Percentiles rank a stretch among this genome's conserved stretches.
phyloP scores from a whole-genome alignment of 2,113 vertebrate species.

The Drymodes brunneopygia region DNA sequence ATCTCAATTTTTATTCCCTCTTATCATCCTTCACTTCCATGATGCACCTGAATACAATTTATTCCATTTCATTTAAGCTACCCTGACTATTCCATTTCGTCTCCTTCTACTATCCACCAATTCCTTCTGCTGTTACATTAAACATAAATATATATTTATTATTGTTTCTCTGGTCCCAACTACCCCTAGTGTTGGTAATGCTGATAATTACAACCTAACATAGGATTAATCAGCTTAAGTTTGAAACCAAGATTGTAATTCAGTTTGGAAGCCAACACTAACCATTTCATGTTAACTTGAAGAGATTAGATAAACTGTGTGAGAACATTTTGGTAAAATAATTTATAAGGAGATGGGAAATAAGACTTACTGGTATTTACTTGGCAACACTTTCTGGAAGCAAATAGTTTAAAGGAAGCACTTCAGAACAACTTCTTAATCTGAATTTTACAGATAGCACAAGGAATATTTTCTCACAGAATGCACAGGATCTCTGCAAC shows the following conservation, averaged over 20 bases:
- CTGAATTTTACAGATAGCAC: constrained; percentile 62
- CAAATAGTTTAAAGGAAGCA: constrained; percentile 48
- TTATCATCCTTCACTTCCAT: not conserved
- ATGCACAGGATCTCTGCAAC: constrained; percentile 29
- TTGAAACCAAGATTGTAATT: constrained; percentile 50
- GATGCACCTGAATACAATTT: not conserved
- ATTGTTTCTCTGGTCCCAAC: not conserved
- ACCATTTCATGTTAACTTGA: constrained; percentile 44
- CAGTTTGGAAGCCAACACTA: constrained; percentile 44
- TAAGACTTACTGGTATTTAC: constrained; percentile 68
- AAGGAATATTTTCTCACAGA: constrained; percentile 41
- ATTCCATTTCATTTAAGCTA: not conserved
- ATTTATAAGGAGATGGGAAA: constrained; percentile 59
- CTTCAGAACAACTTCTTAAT: constrained; percentile 57
- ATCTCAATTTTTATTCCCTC: not conserved
- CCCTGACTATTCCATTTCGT: not conserved
- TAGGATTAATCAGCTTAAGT: constrained; percentile 21
- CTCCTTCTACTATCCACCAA: not conserved
- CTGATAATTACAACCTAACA: constrained; percentile 45
- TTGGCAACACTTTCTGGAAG: constrained; percentile 32
- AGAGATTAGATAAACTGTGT: constrained; percentile 47
- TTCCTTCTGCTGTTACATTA: not conserved
- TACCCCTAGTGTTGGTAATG: not conserved
- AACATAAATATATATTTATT: not conserved
- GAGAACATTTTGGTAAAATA: constrained; percentile 45